Conservation (phyloP, 2,888 invertebrate species). For the Colletes collaris region DNA sequence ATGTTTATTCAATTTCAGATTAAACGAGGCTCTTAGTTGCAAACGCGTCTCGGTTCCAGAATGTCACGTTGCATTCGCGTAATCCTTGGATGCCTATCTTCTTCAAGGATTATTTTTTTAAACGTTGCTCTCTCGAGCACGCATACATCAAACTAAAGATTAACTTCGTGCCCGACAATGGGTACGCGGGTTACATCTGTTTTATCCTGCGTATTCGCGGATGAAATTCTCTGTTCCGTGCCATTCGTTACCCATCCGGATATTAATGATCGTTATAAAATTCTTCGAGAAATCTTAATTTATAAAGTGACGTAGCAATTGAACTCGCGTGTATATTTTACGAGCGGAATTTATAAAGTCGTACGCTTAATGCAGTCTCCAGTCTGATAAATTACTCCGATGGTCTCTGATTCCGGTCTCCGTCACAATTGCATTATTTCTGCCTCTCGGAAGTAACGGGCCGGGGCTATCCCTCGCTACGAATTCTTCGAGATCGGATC, state of each 20-base stretch:
- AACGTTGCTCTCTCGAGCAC: not conserved
- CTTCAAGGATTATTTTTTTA: slow-evolving; percentile 1
- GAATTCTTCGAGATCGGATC: slow-evolving; percentile 52
- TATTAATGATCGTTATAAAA: no score
- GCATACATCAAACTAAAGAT: not conserved
- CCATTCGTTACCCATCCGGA: no score
- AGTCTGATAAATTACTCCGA: slow-evolving; percentile 43
- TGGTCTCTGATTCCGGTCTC: slow-evolving; percentile 32
- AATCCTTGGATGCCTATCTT: no score
- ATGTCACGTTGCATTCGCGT: no score
- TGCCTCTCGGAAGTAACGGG: slow-evolving; percentile 44
- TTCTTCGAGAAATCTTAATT: no score
- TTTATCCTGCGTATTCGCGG: not conserved
- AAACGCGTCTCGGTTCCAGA: no score
- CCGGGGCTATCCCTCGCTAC: slow-evolving; percentile 34
- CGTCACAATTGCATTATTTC: slow-evolving; percentile 47
- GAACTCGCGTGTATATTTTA: not conserved
- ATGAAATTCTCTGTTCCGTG: no score
- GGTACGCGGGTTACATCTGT: not conserved
- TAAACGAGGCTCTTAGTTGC: no score
- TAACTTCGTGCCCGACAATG: no score
- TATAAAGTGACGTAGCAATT: not conserved
- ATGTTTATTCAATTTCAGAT: no score
- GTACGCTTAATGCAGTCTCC: not conserved
- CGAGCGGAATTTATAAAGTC: slow-evolving; percentile 30